Conservation (phyloP, 1,140 invertebrate genomes). For the Euschistus heros region DNA sequence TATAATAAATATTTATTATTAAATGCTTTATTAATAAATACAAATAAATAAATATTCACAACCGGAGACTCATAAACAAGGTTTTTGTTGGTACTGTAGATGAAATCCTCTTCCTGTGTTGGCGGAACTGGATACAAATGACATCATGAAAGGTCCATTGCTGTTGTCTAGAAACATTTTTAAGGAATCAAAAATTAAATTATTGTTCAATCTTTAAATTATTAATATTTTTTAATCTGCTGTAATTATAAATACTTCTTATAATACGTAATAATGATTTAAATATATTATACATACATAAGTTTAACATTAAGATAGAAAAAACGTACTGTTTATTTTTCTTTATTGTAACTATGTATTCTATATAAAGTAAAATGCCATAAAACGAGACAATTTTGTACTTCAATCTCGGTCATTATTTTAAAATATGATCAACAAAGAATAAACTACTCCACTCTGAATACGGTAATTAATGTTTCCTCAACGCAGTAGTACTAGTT, state of each 20-base stretch:
- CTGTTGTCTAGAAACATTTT: constrained; percentile 36
- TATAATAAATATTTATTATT: neutral
- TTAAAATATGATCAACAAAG: too few species aligned
- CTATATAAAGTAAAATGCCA: too few species aligned
- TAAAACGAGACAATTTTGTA: too few species aligned
- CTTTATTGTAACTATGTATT: too few species aligned
- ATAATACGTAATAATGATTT: neutral
- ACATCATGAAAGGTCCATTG: constrained; percentile 43
- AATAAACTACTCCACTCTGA: too few species aligned
- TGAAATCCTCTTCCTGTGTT: constrained; percentile 44
- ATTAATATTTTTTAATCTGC: neutral
- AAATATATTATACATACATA: too few species aligned
- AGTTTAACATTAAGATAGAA: too few species aligned
- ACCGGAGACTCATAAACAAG: constrained; percentile 29
- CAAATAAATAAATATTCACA: constrained; percentile 12
- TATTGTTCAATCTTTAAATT: neutral
- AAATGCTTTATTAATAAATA: constrained; percentile 14
- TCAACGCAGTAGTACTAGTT: too few species aligned
- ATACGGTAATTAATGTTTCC: too few species aligned
- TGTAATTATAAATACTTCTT: neutral
- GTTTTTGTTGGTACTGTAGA: constrained; percentile 43
- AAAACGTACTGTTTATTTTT: too few species aligned
- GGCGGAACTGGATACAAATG: constrained; percentile 40
- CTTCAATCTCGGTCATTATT: too few species aligned
- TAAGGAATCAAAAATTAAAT: constrained; percentile 12